Evolutionary conservation across 1,140 invertebrate species (phyloP).

Genomic region (Marisa cornuarietis): DNA sequence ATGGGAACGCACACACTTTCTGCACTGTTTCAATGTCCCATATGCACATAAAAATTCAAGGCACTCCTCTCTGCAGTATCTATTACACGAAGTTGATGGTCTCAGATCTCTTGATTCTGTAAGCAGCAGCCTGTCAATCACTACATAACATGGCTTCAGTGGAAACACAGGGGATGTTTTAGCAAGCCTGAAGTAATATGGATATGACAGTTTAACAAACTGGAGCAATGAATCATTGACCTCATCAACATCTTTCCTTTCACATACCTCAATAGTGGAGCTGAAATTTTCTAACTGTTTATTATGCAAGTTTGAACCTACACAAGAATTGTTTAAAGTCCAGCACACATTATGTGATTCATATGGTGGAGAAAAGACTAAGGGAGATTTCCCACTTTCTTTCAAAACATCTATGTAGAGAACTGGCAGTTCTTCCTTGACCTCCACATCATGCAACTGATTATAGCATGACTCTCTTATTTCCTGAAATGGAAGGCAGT

Average conservation of each 20-base stretch:
- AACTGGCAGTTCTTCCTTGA: too few species aligned
- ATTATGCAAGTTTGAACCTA: not conserved
- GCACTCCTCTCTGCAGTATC: constrained; percentile 7
- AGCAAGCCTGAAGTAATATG: not conserved
- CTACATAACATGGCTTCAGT: constrained; percentile 9
- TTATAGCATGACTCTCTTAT: too few species aligned
- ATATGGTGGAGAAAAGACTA: too few species aligned
- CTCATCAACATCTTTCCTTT: too few species aligned
- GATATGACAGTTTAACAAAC: too few species aligned
- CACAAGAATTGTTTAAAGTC: too few species aligned
- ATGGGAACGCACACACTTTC: not conserved
- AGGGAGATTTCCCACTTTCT: too few species aligned
- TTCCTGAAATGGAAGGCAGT: too few species aligned
- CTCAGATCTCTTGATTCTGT: not conserved
- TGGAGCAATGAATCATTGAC: not conserved
- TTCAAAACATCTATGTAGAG: too few species aligned
- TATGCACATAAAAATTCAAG: constrained; percentile 9
- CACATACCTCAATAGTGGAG: too few species aligned
- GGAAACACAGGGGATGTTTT: not conserved
- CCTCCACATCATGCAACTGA: too few species aligned
- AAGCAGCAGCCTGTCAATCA: not conserved
- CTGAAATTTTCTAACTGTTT: not conserved
- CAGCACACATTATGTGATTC: too few species aligned
- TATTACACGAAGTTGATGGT: not conserved
- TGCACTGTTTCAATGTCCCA: constrained; percentile 2